Conservation (phyloP, 2,888 invertebrate species). For the Drosophila histrio region DNA sequence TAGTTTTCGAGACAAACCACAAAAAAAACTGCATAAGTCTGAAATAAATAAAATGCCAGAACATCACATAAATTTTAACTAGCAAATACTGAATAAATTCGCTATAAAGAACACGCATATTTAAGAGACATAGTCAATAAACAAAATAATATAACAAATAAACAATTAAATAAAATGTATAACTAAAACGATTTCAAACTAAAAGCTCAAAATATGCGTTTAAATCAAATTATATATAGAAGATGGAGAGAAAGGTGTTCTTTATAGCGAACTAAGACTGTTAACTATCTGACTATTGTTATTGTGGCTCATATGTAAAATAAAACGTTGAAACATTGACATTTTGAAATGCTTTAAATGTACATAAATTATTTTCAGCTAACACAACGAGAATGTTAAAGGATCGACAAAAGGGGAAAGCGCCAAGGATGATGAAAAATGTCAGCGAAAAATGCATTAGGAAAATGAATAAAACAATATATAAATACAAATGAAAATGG, state of each 20-base stretch:
- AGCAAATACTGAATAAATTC: not conserved
- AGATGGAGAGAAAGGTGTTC: too few species aligned
- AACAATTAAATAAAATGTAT: too few species aligned
- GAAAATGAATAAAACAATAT: slow-evolving; percentile 22
- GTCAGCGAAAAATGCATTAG: slow-evolving; percentile 5
- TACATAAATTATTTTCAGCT: slow-evolving; percentile 56
- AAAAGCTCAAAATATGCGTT: too few species aligned
- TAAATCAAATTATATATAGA: too few species aligned
- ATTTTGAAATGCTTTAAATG: slow-evolving; percentile 67
- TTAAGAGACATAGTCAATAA: not conserved
- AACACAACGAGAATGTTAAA: slow-evolving; percentile 19
- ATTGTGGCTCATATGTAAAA: slow-evolving; percentile 7
- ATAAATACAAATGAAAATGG: not conserved
- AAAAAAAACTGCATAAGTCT: slow-evolving; percentile 12
- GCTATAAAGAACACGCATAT: not conserved
- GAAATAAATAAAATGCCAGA: slow-evolving; percentile 21
- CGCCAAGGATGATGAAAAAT: not conserved
- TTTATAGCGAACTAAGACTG: not conserved
- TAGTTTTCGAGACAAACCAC: slow-evolving; percentile 23
- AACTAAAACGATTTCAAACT: not conserved
- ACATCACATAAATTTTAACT: not conserved
- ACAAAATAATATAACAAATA: too few species aligned
- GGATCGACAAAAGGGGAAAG: slow-evolving; percentile 7
- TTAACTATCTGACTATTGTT: slow-evolving; percentile 4
- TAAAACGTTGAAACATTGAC: slow-evolving; percentile 63